These are phyloP conservation scores for Porites lobata DNA, from an alignment of 92 coral and sea anemone genomes.

Conservation along the genomic window DNA sequence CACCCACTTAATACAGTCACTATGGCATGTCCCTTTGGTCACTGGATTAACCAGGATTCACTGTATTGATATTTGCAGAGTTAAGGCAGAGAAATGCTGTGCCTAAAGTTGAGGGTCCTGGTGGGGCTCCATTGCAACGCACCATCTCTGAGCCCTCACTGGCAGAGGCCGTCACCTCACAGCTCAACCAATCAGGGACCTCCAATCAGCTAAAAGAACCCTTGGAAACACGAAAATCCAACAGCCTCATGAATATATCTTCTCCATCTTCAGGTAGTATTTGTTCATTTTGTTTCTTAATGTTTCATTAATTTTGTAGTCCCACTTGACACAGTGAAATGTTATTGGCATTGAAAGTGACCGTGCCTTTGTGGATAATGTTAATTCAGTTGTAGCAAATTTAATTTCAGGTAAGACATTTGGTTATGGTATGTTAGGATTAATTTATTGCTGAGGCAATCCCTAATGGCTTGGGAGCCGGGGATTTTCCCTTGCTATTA, in stretches of 20 bases:
- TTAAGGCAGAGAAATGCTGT: slow-evolving; percentile 65
- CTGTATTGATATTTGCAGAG: slow-evolving; percentile 39
- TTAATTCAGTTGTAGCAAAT: too few relatives aligned
- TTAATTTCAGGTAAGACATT: too few relatives aligned
- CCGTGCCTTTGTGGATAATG: too few relatives aligned
- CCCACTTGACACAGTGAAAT: too few relatives aligned
- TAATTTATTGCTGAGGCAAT: too few relatives aligned
- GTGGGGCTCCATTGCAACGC: slow-evolving; percentile 64
- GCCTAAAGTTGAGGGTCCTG: slow-evolving; percentile 62
- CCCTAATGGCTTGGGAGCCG: too few relatives aligned
- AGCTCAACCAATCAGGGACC: slow-evolving; percentile 40
- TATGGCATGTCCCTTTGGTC: not conserved
- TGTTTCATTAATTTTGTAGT: too few relatives aligned
- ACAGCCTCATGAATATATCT: slow-evolving; percentile 52
- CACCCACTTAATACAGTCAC: too few relatives aligned
- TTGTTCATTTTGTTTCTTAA: not conserved
- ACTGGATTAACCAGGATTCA: not conserved
- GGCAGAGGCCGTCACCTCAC: slow-evolving; percentile 57
- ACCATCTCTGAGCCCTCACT: slow-evolving; percentile 80
- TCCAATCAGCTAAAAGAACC: slow-evolving; percentile 27
- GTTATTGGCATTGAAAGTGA: too few relatives aligned
- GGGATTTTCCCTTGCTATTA: too few relatives aligned
- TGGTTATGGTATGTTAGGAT: too few relatives aligned
- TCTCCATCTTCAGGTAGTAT: not conserved
- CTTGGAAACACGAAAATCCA: slow-evolving; percentile 56